Evolutionary conservation across 1,140 invertebrate genomes (phyloP).

Genomic region (Coelopa frigida): DNA sequence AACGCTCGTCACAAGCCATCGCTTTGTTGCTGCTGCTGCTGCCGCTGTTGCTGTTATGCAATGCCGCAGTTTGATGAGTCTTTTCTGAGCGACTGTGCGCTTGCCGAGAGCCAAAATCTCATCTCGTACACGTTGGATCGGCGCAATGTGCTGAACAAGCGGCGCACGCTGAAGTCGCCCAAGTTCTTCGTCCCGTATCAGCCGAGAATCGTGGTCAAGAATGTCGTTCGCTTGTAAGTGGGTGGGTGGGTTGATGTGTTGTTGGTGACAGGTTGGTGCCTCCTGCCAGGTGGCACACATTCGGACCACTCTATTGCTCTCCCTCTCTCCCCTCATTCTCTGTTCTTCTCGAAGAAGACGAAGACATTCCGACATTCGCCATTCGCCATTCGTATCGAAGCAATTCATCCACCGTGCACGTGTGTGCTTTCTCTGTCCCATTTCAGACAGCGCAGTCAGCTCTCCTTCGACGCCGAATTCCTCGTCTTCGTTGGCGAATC

Average conservation of each 20-base stretch:
- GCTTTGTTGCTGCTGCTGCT: slow-evolving; percentile 4
- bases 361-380: not conserved
- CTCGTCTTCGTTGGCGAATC: slow-evolving; percentile 19
- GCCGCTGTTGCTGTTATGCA: slow-evolving; percentile 23
- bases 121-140: slow-evolving; percentile 36
- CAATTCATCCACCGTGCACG: too few relatives aligned
- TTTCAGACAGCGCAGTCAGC: slow-evolving; percentile 40
- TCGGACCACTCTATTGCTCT: not conserved
- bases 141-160: slow-evolving; percentile 32
- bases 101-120: slow-evolving; percentile 31
- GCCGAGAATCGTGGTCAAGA: slow-evolving; percentile 25
- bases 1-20: too few relatives aligned
- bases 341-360: not conserved
- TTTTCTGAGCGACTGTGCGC: slow-evolving; percentile 36
- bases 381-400: too few relatives aligned
- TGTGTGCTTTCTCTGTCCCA: not conserved
- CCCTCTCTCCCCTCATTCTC: not conserved
- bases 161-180: slow-evolving; percentile 35
- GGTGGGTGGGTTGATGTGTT: not conserved
- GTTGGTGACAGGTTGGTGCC: not conserved
- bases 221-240: slow-evolving; percentile 31
- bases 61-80: slow-evolving; percentile 43
- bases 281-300: not conserved
- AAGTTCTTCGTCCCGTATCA: slow-evolving; percentile 17
- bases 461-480: slow-evolving; percentile 41